Percentiles rank a stretch among this genome's conserved stretches.
Conservation (phyloP, 2,888 invertebrate genomes). For the Linyphia triangularis region DNA sequence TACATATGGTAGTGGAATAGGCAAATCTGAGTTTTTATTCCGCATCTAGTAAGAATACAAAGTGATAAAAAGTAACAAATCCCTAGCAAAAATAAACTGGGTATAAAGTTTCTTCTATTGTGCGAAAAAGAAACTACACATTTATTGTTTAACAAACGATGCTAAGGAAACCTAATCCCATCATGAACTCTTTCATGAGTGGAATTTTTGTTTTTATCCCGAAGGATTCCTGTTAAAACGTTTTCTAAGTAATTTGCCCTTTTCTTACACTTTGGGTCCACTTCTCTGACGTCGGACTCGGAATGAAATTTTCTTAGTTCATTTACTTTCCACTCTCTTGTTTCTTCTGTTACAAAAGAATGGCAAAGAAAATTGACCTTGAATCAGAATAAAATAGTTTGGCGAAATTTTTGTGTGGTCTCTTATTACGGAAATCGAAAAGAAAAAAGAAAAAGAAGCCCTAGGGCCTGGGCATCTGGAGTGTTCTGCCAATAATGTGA, state of each 20-base stretch:
- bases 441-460: no score
- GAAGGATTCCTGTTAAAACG: not conserved
- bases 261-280: slow-evolving; percentile 2
- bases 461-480: no score
- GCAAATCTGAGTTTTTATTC: not conserved
- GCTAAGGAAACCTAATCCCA: slow-evolving; percentile 17
- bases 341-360: not conserved
- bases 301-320: slow-evolving; percentile 5
- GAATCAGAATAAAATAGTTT: slow-evolving; percentile 17
- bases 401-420: slow-evolving; percentile 7
- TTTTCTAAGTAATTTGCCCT: slow-evolving; percentile 23
- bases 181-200: slow-evolving; percentile 7
- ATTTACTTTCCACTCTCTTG: slow-evolving; percentile 20
- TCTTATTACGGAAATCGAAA: no score
- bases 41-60: no score
- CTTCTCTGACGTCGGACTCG: slow-evolving; percentile 1
- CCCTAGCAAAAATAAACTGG: not conserved
- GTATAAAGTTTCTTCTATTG: not conserved
- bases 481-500: no score
- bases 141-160: slow-evolving; percentile 16
- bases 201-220: not conserved
- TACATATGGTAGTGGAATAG: not conserved
- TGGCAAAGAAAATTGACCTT: not conserved
- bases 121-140: not conserved
- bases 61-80: not conserved